A percentile compares a stretch with the other conserved stretches of the same genome.
phyloP scores from a whole-genome alignment of 2,797 vertebrate species.

The Parauchenoglanis ngamensis region DNA sequence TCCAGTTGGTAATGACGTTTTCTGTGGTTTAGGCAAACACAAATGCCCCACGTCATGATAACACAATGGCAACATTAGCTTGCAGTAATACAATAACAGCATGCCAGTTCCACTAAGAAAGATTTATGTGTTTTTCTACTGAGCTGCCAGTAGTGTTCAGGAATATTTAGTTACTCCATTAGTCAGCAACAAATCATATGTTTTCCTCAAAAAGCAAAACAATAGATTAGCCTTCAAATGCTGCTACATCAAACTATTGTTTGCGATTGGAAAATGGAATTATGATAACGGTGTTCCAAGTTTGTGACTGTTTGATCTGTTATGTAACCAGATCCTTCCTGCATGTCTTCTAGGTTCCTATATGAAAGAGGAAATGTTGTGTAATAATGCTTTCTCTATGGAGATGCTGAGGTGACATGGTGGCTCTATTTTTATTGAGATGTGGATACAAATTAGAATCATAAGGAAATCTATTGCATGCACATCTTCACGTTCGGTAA shows the following conservation, averaged over 20 bases:
- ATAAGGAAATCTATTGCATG: not conserved
- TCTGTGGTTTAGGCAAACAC: slow-evolving; percentile 40
- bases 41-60: slow-evolving; percentile 32
- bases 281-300: slow-evolving; percentile 6
- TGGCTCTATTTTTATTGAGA: not conserved
- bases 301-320: not conserved
- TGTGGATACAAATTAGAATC: not conserved
- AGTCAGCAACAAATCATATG: slow-evolving; percentile 18
- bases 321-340: slow-evolving; percentile 32
- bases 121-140: slow-evolving; percentile 54
- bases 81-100: slow-evolving; percentile 48
- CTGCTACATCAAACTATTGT: slow-evolving; percentile 18
- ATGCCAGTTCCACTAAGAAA: slow-evolving; percentile 51
- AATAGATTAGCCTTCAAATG: slow-evolving; percentile 17
- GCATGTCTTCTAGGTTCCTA: slow-evolving; percentile 25
- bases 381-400: slow-evolving; percentile 13
- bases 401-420: slow-evolving; percentile 2
- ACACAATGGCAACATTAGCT: slow-evolving; percentile 43
- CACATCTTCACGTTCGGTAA: not conserved
- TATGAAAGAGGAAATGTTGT: slow-evolving; percentile 20
- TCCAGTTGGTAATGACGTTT: slow-evolving; percentile 45
- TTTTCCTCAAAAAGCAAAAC: slow-evolving; percentile 19
- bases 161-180: slow-evolving; percentile 40
- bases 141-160: slow-evolving; percentile 23
- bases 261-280: slow-evolving; percentile 21